Evolutionary conservation across 2,888 invertebrate genomes (phyloP).

Genomic region (Deilephila elpenor): DNA sequence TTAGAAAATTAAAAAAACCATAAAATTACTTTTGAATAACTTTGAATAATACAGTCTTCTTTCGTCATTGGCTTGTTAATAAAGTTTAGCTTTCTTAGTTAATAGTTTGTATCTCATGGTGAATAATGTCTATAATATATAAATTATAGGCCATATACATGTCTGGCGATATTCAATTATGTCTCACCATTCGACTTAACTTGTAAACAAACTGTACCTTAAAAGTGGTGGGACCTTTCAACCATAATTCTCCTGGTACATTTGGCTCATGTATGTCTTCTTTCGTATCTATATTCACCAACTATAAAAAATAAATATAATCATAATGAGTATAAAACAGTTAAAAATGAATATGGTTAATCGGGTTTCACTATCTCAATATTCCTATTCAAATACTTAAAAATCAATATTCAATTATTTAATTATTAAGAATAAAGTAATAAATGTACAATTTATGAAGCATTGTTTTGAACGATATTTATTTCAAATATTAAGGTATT

Average conservation of each 20-base stretch:
- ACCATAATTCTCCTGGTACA: slow-evolving; percentile 68
- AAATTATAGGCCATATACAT: too few relatives aligned
- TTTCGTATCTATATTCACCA: slow-evolving; percentile 64
- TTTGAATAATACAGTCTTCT: too few relatives aligned
- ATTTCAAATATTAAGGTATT: slow-evolving; percentile 36
- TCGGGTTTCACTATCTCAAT: too few relatives aligned
- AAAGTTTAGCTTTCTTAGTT: too few relatives aligned
- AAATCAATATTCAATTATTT: too few relatives aligned
- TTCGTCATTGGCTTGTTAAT: too few relatives aligned
- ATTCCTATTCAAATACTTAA: too few relatives aligned
- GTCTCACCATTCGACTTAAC: not conserved
- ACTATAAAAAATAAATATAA: slow-evolving; percentile 45
- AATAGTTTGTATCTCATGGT: too few relatives aligned
- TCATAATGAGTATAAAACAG: not conserved
- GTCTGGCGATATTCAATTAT: not conserved
- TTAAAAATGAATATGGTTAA: not conserved
- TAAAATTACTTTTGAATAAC: too few relatives aligned
- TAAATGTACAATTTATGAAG: not conserved
- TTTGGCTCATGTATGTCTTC: slow-evolving; percentile 60
- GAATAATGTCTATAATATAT: too few relatives aligned
- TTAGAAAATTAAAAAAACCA: not conserved
- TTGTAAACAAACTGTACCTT: slow-evolving; percentile 41
- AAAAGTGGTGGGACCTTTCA: slow-evolving; percentile 56
- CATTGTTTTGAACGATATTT: not conserved
- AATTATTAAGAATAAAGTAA: too few relatives aligned